phyloP scores from a whole-genome alignment of 2,888 invertebrate species.

The Callyntrura sp. region DNA sequence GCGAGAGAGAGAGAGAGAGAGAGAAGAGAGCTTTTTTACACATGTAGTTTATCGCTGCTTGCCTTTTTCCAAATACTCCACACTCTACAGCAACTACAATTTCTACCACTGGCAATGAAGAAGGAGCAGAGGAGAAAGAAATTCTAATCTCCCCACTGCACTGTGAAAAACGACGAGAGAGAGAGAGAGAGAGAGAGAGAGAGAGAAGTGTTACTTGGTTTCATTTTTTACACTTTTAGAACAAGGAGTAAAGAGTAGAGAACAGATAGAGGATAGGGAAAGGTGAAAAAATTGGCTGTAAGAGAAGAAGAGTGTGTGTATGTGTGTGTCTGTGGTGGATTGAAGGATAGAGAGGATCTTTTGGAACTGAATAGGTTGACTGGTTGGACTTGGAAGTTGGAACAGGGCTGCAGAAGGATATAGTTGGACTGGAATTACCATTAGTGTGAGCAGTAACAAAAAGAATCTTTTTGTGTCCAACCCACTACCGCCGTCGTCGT shows the following conservation, averaged over 20 bases:
- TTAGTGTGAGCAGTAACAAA: neutral
- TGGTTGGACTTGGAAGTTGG: constrained; percentile 34
- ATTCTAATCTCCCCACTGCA: constrained; percentile 32
- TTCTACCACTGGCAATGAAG: neutral
- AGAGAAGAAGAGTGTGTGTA: neutral
- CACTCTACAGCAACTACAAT: constrained; percentile 5
- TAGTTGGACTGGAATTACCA: neutral
- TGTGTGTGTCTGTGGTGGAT: constrained; percentile 35
- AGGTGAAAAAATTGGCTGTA: constrained; percentile 25
- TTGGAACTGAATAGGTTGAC: constrained; percentile 21
- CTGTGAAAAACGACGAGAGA: constrained; percentile 6
- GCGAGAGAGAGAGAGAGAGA: neutral
- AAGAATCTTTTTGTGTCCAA: constrained; percentile 25
- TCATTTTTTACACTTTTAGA: neutral
- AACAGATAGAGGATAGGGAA: constrained; percentile 50
- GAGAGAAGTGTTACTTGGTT: constrained; percentile 7
- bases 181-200: neutral
- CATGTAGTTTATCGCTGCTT: constrained; percentile 18
- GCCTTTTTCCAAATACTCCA: constrained; percentile 2
- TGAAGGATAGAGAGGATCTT: constrained; percentile 33
- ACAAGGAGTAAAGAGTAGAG: too few species aligned
- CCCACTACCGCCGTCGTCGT: constrained; percentile 18
- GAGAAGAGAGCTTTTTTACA: constrained; percentile 15
- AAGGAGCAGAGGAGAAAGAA: constrained; percentile 6
- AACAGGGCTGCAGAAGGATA: constrained; percentile 1